Evolutionary conservation across 2,797 vertebrate genomes (phyloP), one percentile per base, ranked within the genome.

Genomic region (Myotis findleyi): DNA sequence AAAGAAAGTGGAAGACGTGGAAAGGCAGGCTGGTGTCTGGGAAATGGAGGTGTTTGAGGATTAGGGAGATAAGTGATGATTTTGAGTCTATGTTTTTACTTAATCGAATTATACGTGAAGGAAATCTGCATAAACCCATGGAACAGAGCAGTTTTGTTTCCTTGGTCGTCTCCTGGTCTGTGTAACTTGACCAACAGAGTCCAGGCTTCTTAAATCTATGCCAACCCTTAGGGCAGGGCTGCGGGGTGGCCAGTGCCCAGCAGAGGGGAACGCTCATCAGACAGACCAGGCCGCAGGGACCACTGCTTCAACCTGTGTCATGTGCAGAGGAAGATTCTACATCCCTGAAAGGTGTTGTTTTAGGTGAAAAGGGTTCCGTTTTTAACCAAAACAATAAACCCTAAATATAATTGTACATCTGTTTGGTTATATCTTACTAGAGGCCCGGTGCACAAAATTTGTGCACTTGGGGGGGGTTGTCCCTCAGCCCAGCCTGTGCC

Each of bases 391-490:
- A 55, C 53, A 4, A 55, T 51, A 55, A 55, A 10, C 21, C 21
- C 53, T 55, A 3, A 55, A 23, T 23, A 17, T 51, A 51, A 51
- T 51, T 6, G 49, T 51, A 6, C 16, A 17, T 18, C 49, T 51
- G 9, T 9, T 55, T 23, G 53, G 53, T 55, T 3, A 55, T 55
- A 55, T 55, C 21, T 55, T 23, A 55, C 49, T 23, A 23, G 20
- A 55, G 53, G 21, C 53, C 7, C 0, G 3, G 53, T 55, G 53
- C 21, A 23, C 53, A 55, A 10, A 9, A 55, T 55, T 55, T 9
- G 2, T 55, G 53, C 21, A 55, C 53, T 55, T 0, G 53, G 0
- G 3, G 5, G 16, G 49, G 1, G 49, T 3, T 0, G 20, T 3
- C 20, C 53, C 53, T 55, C 53, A 55, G 53, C 53, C 20, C 2